These are phyloP conservation scores for Atta colombica DNA, from an alignment of 1,140 invertebrate genomes.

Conservation along the genomic window DNA sequence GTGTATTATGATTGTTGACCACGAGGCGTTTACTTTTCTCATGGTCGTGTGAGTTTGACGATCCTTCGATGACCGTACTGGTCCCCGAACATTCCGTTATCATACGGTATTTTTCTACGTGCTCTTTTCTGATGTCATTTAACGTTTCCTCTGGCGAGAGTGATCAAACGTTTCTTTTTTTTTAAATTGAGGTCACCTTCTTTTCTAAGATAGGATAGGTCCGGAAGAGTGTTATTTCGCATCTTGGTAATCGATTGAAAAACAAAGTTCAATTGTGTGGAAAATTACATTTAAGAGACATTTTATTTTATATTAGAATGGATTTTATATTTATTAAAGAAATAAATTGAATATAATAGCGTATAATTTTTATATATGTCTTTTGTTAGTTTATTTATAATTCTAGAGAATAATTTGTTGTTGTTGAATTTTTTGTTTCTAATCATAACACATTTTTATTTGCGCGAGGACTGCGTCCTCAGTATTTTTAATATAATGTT, in stretches of 20 bases:
- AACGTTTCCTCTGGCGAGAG: conserved; percentile 46
- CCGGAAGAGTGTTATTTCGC: neutral
- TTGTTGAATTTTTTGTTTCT: too few relatives aligned
- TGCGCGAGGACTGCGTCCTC: neutral
- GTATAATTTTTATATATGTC: neutral
- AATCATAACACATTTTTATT: too few relatives aligned
- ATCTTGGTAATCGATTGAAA: neutral
- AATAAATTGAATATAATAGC: neutral
- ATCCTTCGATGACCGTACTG: conserved; percentile 17
- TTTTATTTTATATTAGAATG: neutral
- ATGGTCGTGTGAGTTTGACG: neutral
- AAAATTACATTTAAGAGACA: neutral
- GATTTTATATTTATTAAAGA: neutral
- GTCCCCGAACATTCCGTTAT: conserved; percentile 50
- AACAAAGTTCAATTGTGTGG: neutral
- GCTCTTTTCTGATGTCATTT: neutral
- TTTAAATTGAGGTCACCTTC: neutral
- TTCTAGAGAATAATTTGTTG: too few relatives aligned
- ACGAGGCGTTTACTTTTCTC: conserved; percentile 8
- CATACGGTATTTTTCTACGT: conserved; percentile 53
- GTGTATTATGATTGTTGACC: conserved; percentile 20
- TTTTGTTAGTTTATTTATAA: neutral
- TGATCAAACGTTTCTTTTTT: conserved; percentile 22
- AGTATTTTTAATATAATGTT: too few relatives aligned
- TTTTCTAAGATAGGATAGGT: neutral